Conservation (phyloP, 2,888 invertebrate genomes). For the Geotrupes spiniger region DNA sequence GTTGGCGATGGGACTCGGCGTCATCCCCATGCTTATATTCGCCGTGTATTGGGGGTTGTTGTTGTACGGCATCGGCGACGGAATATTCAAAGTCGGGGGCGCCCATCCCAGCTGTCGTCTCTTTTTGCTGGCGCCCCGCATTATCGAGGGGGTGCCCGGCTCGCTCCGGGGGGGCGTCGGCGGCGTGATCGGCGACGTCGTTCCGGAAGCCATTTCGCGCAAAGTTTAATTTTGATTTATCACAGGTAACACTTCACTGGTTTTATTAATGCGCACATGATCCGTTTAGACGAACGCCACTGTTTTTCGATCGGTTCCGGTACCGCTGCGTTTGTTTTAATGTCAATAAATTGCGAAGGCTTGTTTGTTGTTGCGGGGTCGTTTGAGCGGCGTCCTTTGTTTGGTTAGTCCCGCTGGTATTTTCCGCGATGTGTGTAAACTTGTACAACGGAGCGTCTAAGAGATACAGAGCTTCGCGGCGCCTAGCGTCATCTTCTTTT, state of each 20-base stretch:
- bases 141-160: constrained; percentile 17
- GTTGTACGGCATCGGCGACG: constrained; percentile 10
- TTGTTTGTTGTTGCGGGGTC: background rate
- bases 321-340: too few species aligned
- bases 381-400: too few species aligned
- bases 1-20: constrained; percentile 25
- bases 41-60: constrained; percentile 19
- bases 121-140: constrained; percentile 13
- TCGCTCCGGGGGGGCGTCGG: constrained; percentile 20
- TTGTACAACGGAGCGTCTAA: constrained; percentile 21
- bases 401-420: background rate
- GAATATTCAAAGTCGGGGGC: constrained; percentile 21
- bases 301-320: background rate
- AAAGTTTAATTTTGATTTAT: background rate
- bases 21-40: constrained; percentile 19
- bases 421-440: constrained; percentile 11
- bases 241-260: constrained; percentile 4
- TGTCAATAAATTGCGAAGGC: background rate
- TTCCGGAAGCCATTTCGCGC: background rate
- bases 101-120: constrained; percentile 27
- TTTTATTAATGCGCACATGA: background rate
- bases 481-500: constrained; percentile 25
- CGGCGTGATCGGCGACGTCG: constrained; percentile 16
- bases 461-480: constrained; percentile 22
- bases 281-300: background rate